Conservation (phyloP, 2,797 vertebrate species). For the Carduelis carduelis region DNA sequence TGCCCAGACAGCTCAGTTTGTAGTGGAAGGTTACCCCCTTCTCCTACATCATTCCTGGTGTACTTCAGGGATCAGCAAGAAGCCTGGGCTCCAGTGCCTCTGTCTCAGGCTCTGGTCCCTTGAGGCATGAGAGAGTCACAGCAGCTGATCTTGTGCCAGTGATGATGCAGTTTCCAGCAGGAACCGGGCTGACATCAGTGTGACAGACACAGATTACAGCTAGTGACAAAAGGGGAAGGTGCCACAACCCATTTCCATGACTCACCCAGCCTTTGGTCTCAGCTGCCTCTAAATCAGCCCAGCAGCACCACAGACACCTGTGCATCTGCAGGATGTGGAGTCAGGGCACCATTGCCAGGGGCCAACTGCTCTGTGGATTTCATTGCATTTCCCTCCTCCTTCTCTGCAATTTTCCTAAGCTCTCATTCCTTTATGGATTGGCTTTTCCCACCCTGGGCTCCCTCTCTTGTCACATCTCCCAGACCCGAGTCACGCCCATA, state of each 20-base stretch:
- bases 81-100: background rate
- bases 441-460: background rate
- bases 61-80: background rate
- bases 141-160: background rate
- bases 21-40: background rate
- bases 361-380: background rate
- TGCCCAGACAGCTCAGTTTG: background rate
- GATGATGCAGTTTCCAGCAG: background rate
- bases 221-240: background rate
- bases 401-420: background rate
- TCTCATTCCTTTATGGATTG: background rate
- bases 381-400: background rate
- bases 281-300: background rate
- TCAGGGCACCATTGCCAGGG: background rate
- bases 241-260: background rate
- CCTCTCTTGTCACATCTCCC: background rate
- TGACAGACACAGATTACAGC: background rate
- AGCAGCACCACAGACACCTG: background rate
- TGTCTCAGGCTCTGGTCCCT: background rate
- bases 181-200: background rate
- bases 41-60: background rate
- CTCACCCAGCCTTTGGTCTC: background rate
- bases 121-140: background rate
- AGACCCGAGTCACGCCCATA: rapidly evolving
- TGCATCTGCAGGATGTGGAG: background rate